phyloP scores from a whole-genome alignment of 2,113 vertebrate species.

The Beaufortia kweichowensis region DNA sequence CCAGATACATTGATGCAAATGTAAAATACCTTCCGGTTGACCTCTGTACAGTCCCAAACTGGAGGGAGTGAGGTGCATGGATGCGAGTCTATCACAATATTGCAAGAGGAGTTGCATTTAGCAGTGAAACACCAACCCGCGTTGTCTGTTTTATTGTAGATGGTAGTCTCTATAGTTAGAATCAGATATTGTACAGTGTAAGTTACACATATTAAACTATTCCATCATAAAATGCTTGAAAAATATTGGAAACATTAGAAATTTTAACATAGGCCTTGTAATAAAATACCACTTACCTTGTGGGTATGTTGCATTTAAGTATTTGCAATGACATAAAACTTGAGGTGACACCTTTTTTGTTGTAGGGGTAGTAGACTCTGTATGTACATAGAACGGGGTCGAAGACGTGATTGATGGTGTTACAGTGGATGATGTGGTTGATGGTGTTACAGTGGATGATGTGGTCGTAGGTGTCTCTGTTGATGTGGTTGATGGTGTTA shows the following conservation, averaged over 20 bases:
- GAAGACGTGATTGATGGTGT: neutral
- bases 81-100: conserved; percentile 47
- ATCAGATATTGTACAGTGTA: neutral
- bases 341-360: neutral
- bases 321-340: conserved; percentile 62
- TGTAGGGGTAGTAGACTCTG: neutral
- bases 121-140: conserved; percentile 73
- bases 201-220: neutral
- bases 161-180: conserved; percentile 65
- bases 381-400: neutral
- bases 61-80: neutral
- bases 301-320: conserved; percentile 24
- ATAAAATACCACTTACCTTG: conserved; percentile 54
- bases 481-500: neutral
- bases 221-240: too few species aligned
- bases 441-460: neutral
- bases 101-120: conserved; percentile 72
- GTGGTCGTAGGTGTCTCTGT: neutral
- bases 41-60: neutral
- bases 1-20: too few species aligned
- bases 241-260: too few species aligned
- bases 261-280: too few species aligned
- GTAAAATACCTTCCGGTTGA: too few species aligned
- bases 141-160: conserved; percentile 77
- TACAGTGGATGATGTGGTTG: neutral